phyloP scores from a whole-genome alignment of 2,113 vertebrate species.

The Callithrix jacchus region DNA sequence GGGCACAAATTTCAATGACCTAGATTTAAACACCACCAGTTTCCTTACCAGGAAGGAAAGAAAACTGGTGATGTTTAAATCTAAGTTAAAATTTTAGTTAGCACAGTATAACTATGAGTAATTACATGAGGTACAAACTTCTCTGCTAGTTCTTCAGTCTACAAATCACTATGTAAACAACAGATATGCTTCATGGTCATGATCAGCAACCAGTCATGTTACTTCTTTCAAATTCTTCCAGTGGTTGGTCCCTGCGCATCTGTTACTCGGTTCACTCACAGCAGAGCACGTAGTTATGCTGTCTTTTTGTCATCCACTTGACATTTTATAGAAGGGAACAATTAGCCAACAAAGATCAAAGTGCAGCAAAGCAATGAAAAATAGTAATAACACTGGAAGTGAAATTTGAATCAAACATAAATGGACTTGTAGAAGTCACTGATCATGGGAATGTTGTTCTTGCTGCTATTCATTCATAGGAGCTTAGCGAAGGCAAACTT shows the following conservation, averaged over 20 bases:
- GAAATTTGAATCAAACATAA: not conserved
- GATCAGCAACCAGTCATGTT: not conserved
- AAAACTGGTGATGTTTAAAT: too few species aligned
- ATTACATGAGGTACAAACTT: not conserved
- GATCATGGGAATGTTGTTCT: not conserved
- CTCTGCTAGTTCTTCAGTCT: not conserved
- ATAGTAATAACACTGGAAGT: not conserved
- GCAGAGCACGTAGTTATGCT: not conserved
- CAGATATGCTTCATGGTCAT: not conserved
- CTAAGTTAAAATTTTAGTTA: not conserved
- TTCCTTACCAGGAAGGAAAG: not conserved
- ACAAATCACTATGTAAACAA: not conserved
- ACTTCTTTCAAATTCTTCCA: not conserved
- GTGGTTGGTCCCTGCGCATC: not conserved
- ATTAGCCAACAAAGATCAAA: not conserved
- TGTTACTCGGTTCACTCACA: not conserved
- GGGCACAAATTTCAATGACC: not conserved
- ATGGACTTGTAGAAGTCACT: not conserved
- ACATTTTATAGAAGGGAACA: slow-evolving; percentile 23
- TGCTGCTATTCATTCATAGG: not conserved
- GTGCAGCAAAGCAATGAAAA: not conserved
- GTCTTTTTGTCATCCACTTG: not conserved
- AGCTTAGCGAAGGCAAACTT: not conserved
- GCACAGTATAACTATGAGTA: not conserved
- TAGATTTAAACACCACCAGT: not conserved